These are phyloP conservation scores for Athene cunicularia DNA, from an alignment of 2,113 vertebrate species.

Conservation along the genomic window DNA sequence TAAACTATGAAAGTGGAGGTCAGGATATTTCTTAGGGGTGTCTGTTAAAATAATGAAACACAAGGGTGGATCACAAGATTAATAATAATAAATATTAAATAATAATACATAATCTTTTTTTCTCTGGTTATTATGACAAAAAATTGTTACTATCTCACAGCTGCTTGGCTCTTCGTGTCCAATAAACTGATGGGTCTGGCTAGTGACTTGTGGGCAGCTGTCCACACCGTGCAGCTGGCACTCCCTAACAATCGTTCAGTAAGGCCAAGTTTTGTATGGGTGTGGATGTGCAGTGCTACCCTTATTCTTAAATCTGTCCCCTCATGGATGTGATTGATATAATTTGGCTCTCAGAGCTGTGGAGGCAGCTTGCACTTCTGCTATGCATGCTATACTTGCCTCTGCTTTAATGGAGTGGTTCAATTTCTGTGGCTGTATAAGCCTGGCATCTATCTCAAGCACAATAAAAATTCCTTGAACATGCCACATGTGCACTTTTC, in stretches of 20 bases:
- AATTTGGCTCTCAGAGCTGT: not conserved
- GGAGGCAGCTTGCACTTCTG: not conserved
- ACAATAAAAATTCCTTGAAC: not conserved
- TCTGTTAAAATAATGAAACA: not conserved
- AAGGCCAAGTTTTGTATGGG: not conserved
- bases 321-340: not conserved
- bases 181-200: not conserved
- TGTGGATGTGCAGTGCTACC: not conserved
- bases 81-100: not conserved
- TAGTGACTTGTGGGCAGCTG: not conserved
- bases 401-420: not conserved
- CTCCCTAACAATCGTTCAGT: not conserved
- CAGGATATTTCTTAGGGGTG: not conserved
- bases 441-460: not conserved
- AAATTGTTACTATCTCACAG: not conserved
- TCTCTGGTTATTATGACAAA: not conserved
- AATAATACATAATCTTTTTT: not conserved
- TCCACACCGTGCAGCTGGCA: not conserved
- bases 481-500: not conserved
- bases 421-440: not conserved
- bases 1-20: not conserved
- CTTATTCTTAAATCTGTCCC: not conserved
- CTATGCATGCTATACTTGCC: not conserved
- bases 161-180: not conserved
- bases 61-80: not conserved